Base-by-base conservation (phyloP, 1,140 invertebrate genomes). In the Druon quercuslanigerum region DNA sequence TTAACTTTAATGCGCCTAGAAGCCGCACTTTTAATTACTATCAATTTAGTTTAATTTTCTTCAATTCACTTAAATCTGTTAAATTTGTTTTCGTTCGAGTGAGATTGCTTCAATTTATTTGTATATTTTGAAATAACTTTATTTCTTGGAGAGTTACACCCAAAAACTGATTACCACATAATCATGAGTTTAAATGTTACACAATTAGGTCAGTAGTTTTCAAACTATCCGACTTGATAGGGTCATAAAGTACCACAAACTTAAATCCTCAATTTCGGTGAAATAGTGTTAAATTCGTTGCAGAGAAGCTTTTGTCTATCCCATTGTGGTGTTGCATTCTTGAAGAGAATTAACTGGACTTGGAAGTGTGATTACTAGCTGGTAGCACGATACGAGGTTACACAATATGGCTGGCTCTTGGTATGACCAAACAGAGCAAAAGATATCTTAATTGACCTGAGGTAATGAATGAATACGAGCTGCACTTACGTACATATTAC, bases 381-480 rank as follows among this genome's bases (percentile, higher is more conserved):
- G 12, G 57, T 40, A 14, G 20, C 40, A 66, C 33, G 33, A 66
- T 40, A 66, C 13, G 33, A 66, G 33, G 82, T 84, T 84, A 77
- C 81, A 84, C 83, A 86, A 86, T 75, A 74, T 73, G 57, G 71
- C 74, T 60, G 76, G 16, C 40, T 66, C 74, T 75, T 76, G 82
- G 80, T 75, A 85, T 86, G 83, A 83, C 79, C 79, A 79, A 85
- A 85, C 79, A 79, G 77, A 74, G 75, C 81, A 80, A 86, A 85
- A 66, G 60, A 85, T 77, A 74, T 84, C 83, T 85, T 84, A 86
- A 87, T 86, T 87, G 84, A 87, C 85, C 84, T 83, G 75, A 78
- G 79, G 77, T 80, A 85, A 85, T 83, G 84, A 75, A 75, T 74
- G 77, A 80, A 60, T 84, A 83, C 77, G 79, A 81, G 72, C 78